These are phyloP conservation scores for Poicephalus meyeri DNA, from an alignment of 2,113 vertebrate genomes.

Conservation along the genomic window DNA sequence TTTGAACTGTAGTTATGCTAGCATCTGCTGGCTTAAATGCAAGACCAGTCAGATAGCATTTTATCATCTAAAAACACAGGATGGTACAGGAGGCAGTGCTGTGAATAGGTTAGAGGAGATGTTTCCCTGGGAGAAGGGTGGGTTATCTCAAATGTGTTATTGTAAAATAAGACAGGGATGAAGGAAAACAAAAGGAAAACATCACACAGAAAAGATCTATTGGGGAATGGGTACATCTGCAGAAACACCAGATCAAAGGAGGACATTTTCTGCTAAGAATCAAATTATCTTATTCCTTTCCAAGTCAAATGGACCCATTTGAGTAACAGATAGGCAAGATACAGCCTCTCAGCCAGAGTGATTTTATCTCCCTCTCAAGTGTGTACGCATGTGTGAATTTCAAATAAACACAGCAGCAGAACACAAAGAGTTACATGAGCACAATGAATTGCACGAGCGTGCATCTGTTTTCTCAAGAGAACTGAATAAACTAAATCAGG, in stretches of 20 bases:
- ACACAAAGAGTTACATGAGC: background rate
- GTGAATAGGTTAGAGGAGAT: background rate
- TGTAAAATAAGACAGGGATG: background rate
- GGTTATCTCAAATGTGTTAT: background rate
- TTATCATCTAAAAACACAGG: background rate
- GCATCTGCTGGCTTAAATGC: constrained; percentile 48
- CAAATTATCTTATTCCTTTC: constrained; percentile 51
- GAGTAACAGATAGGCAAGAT: constrained; percentile 22
- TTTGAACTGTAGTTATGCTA: constrained; percentile 40
- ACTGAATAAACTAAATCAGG: background rate
- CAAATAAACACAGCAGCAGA: background rate
- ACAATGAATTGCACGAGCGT: background rate
- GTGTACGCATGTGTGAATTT: background rate
- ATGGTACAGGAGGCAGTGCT: background rate
- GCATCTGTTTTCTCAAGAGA: background rate
- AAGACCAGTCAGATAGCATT: background rate
- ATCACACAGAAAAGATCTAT: background rate
- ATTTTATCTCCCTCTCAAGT: constrained; percentile 30
- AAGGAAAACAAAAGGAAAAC: constrained; percentile 20
- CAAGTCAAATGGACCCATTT: constrained; percentile 26
- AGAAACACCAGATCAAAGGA: constrained; percentile 28
- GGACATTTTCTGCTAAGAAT: background rate
- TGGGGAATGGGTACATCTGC: background rate
- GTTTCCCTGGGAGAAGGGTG: background rate
- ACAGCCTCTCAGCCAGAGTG: background rate